These are phyloP conservation scores for Buceros bicornis DNA, from an alignment of 2,797 vertebrate species.

Conservation along the genomic window DNA sequence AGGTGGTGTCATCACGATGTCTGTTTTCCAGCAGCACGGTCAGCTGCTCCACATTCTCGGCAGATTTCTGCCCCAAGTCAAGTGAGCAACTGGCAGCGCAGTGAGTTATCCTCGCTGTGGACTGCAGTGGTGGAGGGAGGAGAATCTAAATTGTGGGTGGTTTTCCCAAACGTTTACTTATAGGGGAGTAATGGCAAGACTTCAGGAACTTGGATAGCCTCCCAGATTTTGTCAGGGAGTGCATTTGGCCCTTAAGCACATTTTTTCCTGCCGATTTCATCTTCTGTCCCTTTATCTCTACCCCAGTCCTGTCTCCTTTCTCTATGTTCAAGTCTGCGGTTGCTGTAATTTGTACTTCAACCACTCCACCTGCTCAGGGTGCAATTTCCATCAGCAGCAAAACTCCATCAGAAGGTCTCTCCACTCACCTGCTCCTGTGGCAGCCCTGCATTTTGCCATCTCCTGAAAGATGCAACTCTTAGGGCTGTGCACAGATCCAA, in stretches of 20 bases:
- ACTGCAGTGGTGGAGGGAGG: neutral
- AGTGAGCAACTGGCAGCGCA: neutral
- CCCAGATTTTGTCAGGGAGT: neutral
- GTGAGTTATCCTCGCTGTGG: neutral
- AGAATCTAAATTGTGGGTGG: neutral
- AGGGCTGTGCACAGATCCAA: neutral
- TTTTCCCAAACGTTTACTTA: neutral
- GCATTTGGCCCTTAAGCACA: neutral
- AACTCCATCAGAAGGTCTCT: neutral
- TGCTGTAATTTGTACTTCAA: neutral
- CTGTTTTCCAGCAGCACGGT: neutral
- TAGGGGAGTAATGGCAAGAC: neutral
- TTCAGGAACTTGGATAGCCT: neutral
- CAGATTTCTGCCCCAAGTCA: neutral
- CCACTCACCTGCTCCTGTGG: fast-evolving
- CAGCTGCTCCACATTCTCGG: neutral
- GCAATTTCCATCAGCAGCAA: neutral
- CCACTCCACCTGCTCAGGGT: too few relatives aligned
- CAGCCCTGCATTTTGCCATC: neutral
- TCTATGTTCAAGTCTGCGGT: neutral
- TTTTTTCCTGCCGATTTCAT: neutral
- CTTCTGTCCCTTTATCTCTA: neutral
- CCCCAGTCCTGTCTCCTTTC: neutral
- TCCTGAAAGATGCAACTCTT: neutral
- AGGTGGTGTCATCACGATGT: neutral